These are phyloP conservation scores for Aphrophora alni DNA, from an alignment of 2,888 invertebrate species.

Conservation along the genomic window DNA sequence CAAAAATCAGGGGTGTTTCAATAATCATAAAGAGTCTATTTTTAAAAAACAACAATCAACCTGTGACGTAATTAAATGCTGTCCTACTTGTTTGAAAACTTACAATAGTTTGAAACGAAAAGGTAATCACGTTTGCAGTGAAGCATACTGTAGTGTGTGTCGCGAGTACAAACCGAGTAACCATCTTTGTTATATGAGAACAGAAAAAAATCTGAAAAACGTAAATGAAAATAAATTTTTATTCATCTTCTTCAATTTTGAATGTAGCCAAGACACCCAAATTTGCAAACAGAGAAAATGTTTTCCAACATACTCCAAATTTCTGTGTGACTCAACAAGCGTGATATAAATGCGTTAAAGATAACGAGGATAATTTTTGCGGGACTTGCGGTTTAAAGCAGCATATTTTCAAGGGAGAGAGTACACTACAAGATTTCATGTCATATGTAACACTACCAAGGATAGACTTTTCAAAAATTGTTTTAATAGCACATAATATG, in stretches of 20 bases:
- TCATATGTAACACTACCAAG: neutral
- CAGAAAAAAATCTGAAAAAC: neutral
- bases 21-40: too few relatives aligned
- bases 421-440: neutral
- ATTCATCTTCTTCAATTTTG: conserved; percentile 13
- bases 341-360: neutral
- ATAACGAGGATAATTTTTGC: neutral
- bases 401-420: neutral
- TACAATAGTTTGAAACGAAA: too few relatives aligned
- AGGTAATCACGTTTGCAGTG: conserved; percentile 3
- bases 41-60: too few relatives aligned
- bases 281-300: neutral
- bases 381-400: neutral
- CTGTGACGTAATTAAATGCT: too few relatives aligned
- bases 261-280: neutral
- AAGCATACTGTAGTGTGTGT: neutral
- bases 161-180: neutral
- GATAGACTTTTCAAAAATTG: neutral
- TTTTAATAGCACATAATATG: conserved; percentile 4
- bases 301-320: neutral
- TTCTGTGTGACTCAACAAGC: neutral
- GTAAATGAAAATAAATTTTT: neutral
- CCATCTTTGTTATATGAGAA: neutral
- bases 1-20: neutral
- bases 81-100: too few relatives aligned